These are phyloP conservation scores for Thoracochromis brauschi DNA, from an alignment of 2,113 vertebrate species.

Conservation along the genomic window DNA sequence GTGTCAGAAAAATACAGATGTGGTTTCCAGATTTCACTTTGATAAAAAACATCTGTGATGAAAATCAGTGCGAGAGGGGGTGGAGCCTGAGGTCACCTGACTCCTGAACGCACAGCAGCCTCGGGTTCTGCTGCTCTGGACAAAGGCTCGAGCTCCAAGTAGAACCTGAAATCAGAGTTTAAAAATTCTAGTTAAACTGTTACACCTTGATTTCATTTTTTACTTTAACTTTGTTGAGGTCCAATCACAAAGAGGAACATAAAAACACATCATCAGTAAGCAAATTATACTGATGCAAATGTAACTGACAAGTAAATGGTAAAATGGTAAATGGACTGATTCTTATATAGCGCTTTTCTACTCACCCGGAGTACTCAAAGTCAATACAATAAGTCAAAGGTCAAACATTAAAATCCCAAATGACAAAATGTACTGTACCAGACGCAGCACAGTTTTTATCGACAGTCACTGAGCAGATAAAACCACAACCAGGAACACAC, in stretches of 20 bases:
- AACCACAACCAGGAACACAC: background rate
- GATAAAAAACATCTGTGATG: background rate
- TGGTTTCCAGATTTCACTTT: background rate
- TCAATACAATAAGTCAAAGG: background rate
- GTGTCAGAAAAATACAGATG: background rate
- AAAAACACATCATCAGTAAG: background rate
- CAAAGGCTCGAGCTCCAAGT: constrained; percentile 41
- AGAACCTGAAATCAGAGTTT: constrained; percentile 49
- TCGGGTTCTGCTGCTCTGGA: constrained; percentile 28
- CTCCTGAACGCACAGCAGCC: constrained; percentile 65
- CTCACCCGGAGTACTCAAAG: background rate
- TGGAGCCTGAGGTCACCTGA: constrained; percentile 40
- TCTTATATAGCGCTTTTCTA: no score
- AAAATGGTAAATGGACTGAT: no score
- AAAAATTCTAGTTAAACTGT: background rate
- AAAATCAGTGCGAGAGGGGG: background rate
- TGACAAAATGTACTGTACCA: background rate
- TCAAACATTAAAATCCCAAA: background rate
- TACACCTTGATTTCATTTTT: background rate
- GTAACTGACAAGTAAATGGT: background rate
- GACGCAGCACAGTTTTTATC: background rate
- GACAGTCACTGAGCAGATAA: background rate
- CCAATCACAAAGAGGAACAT: background rate
- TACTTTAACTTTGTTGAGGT: background rate
- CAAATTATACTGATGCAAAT: background rate